Evolutionary conservation across 2,888 invertebrate species (phyloP), one percentile per base, ranked within the genome.

Genomic region (Pristionchus maxplancki): DNA sequence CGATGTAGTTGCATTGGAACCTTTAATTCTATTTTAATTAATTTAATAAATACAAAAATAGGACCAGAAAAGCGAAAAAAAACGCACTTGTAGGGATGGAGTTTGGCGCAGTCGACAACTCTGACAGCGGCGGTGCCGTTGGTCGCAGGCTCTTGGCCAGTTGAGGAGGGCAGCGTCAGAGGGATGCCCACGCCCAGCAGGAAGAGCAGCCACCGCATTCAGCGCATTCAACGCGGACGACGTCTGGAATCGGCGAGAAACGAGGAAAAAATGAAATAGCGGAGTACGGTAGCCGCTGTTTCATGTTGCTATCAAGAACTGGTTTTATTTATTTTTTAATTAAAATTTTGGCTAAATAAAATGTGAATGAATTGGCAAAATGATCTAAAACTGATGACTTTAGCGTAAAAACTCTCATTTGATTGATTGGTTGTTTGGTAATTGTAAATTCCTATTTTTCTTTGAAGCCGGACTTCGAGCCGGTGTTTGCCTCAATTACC

Each of bases 1-100:
- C 88, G 28, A 89, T 89, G 24, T 44, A 83, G 53, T 89, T n/a
- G 87, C 92, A 92, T 37, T 58, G 64, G 86, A 90, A 92, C 85
- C 92, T 93, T 37, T 83, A 91, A 89, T 20, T 31, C 17, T 34
- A n/a, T 40, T n/a, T 28, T 17, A 44, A 81, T 81, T 40, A 44
- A 81, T 20, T n/a, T 31, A 82, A 31, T 67, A 13, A 50, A 50
- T 31, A 37, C 13, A 44, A 50, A 34, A 50, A 48, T 81, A 28
- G 40, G 5, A 48, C n/a, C 8, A 64, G 34, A 67, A 1, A 15
- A 34, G 9, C 28, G 3, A n/a, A 6, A 74, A 31, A 34, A 34
- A 83, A 83, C 82, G 24, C 17, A 83, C 82, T 83, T 24, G 50
- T 34, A 83, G 24, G 50, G 50, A 44, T 83, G 82, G 24, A 83